Conservation (phyloP, 2,888 invertebrate species). For the Orchestes rusci region DNA sequence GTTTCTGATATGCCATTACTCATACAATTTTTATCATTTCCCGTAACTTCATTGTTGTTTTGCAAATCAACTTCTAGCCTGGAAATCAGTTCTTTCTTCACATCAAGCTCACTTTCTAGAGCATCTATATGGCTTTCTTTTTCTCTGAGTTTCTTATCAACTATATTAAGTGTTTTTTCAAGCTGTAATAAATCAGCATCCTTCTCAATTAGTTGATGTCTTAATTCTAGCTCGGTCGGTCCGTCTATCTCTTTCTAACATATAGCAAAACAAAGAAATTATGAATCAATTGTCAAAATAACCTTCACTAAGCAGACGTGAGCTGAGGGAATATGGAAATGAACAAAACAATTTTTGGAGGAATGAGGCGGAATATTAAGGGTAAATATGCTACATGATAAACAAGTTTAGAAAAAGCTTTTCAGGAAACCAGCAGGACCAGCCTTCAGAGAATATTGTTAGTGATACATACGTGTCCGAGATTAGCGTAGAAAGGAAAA, state of each 20-base stretch:
- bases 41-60: constrained; percentile 9
- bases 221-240: constrained; percentile 25
- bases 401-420: constrained; percentile 77
- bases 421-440: constrained; percentile 91
- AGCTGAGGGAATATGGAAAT: too few species aligned
- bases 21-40: constrained; percentile 10
- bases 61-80: constrained; percentile 10
- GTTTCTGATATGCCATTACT: constrained; percentile 16
- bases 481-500: constrained; percentile 31
- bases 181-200: constrained; percentile 1
- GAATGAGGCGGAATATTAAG: constrained; percentile 39
- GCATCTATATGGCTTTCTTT: constrained; percentile 6
- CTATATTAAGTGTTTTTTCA: too few species aligned
- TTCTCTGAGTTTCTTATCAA: constrained; percentile 5
- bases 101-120: constrained; percentile 8
- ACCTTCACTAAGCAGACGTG: too few species aligned
- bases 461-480: constrained; percentile 33
- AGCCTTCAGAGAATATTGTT: constrained; percentile 52
- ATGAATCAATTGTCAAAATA: too few species aligned
- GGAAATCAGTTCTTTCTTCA: constrained; percentile 9
- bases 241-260: constrained; percentile 21
- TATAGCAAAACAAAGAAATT: constrained; percentile 18
- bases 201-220: constrained; percentile 25
- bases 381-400: constrained; percentile 17
- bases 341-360: constrained; percentile 17